These are phyloP conservation scores for Apodemus agrarius DNA, from an alignment of 2,797 vertebrate genomes.

Conservation along the genomic window DNA sequence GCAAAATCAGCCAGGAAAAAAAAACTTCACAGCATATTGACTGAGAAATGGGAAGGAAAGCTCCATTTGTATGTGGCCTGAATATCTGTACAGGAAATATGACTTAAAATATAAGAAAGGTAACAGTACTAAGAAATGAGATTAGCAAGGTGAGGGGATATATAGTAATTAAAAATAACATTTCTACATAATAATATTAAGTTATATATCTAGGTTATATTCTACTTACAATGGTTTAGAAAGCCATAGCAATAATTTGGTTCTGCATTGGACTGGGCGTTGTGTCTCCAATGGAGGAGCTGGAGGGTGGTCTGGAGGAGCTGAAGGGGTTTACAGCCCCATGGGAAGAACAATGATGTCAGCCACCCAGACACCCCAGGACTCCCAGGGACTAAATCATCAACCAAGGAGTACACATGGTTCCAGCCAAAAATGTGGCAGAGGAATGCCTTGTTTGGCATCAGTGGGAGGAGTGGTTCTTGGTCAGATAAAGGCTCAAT, in stretches of 20 bases:
- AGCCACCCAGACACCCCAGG: no score
- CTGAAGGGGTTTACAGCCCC: no score
- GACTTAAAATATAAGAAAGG: background rate
- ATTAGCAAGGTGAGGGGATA: background rate
- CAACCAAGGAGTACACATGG: no score
- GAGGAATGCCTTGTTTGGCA: no score
- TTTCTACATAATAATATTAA: background rate
- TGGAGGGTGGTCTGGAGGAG: no score
- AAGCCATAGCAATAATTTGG: background rate
- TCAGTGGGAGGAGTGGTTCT: no score
- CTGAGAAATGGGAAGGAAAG: background rate
- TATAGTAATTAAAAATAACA: background rate
- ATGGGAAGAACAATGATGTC: no score
- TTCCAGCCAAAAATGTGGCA: no score
- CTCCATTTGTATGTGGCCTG: background rate
- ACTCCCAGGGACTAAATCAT: no score
- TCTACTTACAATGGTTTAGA: background rate
- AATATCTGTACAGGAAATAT: background rate
- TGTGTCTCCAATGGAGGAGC: no score
- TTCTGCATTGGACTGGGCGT: background rate
- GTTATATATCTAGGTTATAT: background rate
- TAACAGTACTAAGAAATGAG: background rate
- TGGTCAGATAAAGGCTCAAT: no score
- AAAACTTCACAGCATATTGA: background rate
- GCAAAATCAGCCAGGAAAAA: background rate